Conservation (phyloP, 2,888 invertebrate genomes). For the Tetragonisca angustula region DNA sequence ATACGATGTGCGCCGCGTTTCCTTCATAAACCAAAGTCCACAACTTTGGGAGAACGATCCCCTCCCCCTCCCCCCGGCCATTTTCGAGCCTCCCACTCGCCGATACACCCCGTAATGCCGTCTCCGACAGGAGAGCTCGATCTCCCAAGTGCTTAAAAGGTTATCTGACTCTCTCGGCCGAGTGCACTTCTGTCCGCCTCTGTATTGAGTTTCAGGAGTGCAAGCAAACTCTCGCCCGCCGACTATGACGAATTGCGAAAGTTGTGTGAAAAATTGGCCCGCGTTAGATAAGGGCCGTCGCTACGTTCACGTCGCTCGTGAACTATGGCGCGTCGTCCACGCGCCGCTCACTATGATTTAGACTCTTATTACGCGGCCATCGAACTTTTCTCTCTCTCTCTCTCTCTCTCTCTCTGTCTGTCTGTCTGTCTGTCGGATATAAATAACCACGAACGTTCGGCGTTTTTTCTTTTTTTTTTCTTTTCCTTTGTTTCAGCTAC, state of each 20-base stretch:
- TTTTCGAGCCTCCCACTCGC: not conserved
- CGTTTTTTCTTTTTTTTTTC: slow-evolving; percentile 69
- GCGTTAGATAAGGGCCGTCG: slow-evolving; percentile 47
- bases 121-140: slow-evolving; percentile 41
- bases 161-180: slow-evolving; percentile 76
- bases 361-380: not conserved
- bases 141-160: slow-evolving; percentile 66
- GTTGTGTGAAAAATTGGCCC: slow-evolving; percentile 72
- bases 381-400: not conserved
- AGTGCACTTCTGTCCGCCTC: slow-evolving; percentile 68
- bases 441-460: not conserved
- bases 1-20: not conserved
- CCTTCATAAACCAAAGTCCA: not conserved
- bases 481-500: slow-evolving; percentile 85
- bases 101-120: slow-evolving; percentile 44
- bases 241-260: slow-evolving; percentile 74
- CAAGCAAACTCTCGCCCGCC: slow-evolving; percentile 32
- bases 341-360: not conserved
- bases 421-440: too few species aligned
- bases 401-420: not conserved
- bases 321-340: not conserved
- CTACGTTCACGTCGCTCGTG: not conserved
- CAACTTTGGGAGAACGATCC: too few species aligned
- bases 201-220: slow-evolving; percentile 66
- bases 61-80: not conserved